Base-by-base conservation (phyloP, 2,888 invertebrate genomes). In the Disparrhopalites patrizii region DNA sequence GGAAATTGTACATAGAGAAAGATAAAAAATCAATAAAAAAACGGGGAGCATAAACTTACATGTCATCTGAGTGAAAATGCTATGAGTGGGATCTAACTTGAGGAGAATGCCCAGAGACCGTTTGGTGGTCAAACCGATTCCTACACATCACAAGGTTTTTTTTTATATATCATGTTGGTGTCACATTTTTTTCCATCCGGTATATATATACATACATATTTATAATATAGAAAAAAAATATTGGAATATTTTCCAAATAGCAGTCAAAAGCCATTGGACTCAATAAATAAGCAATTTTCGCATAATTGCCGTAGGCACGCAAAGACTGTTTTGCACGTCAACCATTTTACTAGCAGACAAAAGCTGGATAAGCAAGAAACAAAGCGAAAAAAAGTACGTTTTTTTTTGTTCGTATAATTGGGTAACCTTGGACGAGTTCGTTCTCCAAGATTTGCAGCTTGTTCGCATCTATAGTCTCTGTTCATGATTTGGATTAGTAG, bases 351-450 rank as follows among this genome's bases (percentile, higher is more conserved):
- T n/a, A n/a, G n/a, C n/a, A 10, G n/a, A 15, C 43, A 10, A 43
- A 15, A 43, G 20, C 5, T 10, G 15, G 4, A n/a, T 20, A 43
- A 15, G 20, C 43, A n/a, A n/a, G 5, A 43, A 43, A 20, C 43
- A 43, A 43, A 15, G 20, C 15, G 15, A 20, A 43, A 43, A 43
- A 10, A 5, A 43, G 15, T n/a, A n/a, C n/a, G n/a, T n/a, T n/a
- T n/a, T n/a, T n/a, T n/a, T n/a, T n/a, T n/a, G n/a, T n/a, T n/a
- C n/a, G n/a, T n/a, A n/a, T n/a, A n/a, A n/a, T n/a, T n/a, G n/a
- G n/a, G n/a, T 43, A 43, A 43, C 43, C 43, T 43, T 43, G 43
- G n/a, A 18, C 15, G 7, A 43, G 43, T n/a, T 43, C 43, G 43
- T 43, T 15, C 43, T 43, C 43, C 43, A 43, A 43, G 7, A 43